These are phyloP conservation scores for Peromyscus maniculatus DNA, from an alignment of 2,113 vertebrate species.

Conservation along the genomic window DNA sequence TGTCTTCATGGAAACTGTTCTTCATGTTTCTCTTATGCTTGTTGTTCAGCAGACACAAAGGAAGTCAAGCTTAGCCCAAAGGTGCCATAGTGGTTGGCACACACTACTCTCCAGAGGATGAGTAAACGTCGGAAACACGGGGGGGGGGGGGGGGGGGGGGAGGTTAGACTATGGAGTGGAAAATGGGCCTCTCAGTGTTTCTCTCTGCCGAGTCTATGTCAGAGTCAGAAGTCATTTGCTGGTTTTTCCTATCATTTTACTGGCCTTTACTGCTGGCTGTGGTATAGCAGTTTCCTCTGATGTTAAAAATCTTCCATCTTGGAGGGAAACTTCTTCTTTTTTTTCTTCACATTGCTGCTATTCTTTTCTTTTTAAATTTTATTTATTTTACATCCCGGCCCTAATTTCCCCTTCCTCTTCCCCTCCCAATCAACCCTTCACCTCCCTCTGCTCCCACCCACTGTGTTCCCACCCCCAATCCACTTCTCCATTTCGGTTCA, in stretches of 20 bases:
- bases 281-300: background rate
- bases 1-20: background rate
- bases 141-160: background rate
- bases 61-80: conserved; percentile 39
- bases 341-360: too few relatives aligned
- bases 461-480: too few relatives aligned
- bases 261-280: background rate
- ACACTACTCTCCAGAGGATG: background rate
- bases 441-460: too few relatives aligned
- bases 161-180: background rate
- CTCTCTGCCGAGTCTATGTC: background rate
- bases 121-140: background rate
- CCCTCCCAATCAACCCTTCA: too few relatives aligned
- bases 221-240: background rate
- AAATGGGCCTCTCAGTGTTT: background rate
- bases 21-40: conserved; percentile 3
- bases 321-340: background rate
- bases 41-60: background rate
- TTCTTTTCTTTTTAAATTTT: too few relatives aligned
- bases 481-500: too few relatives aligned
- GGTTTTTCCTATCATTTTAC: background rate
- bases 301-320: background rate
- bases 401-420: too few relatives aligned
- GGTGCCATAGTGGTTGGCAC: background rate
- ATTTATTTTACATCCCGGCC: too few relatives aligned